Percentiles rank a stretch among this genome's conserved stretches.
Evolutionary conservation across 2,797 vertebrate species (phyloP).

Genomic region (Anniella stebbinsi): DNA sequence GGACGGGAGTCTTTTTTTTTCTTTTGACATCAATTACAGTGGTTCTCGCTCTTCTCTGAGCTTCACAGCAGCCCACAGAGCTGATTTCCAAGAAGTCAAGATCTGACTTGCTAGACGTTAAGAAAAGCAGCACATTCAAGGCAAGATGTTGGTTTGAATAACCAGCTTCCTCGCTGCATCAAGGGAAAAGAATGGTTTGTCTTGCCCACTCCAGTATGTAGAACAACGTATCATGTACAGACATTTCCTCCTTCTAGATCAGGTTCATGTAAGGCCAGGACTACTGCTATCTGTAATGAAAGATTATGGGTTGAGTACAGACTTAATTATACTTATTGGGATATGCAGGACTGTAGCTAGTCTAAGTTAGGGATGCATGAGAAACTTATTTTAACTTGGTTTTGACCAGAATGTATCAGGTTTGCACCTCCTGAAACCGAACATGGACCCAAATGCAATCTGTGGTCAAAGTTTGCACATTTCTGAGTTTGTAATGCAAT

Average conservation of each 20-base stretch:
- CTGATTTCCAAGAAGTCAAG: background rate
- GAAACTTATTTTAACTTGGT: no score
- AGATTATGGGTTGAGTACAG: background rate
- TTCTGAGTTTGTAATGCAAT: no score
- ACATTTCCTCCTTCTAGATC: background rate
- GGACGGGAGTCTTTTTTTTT: conserved; percentile 15
- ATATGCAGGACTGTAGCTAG: no score
- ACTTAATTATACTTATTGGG: no score
- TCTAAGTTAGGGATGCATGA: no score
- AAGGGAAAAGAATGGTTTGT: background rate
- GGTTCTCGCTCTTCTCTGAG: conserved; percentile 14
- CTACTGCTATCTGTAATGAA: background rate
- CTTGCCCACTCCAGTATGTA: background rate
- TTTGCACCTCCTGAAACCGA: no score
- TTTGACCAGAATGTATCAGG: no score
- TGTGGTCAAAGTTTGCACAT: no score
- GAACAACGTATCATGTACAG: background rate
- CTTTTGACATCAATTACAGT: conserved; percentile 58
- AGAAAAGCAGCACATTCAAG: conserved; percentile 5
- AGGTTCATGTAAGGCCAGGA: background rate
- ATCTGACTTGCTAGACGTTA: conserved; percentile 37
- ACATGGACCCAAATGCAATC: no score
- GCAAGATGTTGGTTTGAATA: background rate
- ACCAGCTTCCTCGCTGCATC: background rate
- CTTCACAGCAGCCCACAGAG: conserved; percentile 23